phyloP scores from a whole-genome alignment of 2,113 vertebrate species.

The Cephalopterus ornatus region DNA sequence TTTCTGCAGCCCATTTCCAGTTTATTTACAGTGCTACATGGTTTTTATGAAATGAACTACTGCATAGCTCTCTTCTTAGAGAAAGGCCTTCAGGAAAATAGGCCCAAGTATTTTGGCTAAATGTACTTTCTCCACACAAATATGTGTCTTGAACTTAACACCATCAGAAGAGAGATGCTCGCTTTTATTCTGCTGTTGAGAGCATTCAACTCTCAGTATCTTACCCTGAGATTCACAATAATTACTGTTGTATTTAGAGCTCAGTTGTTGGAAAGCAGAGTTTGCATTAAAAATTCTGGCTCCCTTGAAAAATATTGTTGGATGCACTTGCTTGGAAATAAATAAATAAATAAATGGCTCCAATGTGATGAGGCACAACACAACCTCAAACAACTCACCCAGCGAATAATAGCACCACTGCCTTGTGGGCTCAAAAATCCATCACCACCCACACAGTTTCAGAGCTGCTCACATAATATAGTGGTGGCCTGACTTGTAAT shows the following conservation, averaged over 20 bases:
- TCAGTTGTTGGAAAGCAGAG: neutral
- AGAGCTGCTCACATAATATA: neutral
- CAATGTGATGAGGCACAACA: neutral
- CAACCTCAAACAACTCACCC: neutral
- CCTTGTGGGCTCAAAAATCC: fast-evolving
- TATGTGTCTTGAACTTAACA: neutral
- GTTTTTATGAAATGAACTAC: neutral
- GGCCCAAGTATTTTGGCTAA: neutral
- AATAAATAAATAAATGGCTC: neutral
- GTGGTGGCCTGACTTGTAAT: neutral
- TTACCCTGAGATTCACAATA: neutral
- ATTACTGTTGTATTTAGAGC: neutral
- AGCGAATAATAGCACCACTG: neutral
- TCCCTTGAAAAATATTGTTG: neutral
- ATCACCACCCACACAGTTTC: neutral
- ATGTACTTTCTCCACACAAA: neutral
- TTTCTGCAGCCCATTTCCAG: neutral
- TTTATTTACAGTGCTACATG: neutral
- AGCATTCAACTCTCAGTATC: neutral
- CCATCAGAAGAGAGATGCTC: neutral
- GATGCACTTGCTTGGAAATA: neutral
- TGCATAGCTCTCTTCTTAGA: neutral
- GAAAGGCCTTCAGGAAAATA: neutral
- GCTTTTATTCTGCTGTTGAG: neutral
- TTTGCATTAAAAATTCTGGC: neutral